These are phyloP conservation scores for Crenuchus spilurus DNA, from an alignment of 2,797 vertebrate species.

Conservation along the genomic window DNA sequence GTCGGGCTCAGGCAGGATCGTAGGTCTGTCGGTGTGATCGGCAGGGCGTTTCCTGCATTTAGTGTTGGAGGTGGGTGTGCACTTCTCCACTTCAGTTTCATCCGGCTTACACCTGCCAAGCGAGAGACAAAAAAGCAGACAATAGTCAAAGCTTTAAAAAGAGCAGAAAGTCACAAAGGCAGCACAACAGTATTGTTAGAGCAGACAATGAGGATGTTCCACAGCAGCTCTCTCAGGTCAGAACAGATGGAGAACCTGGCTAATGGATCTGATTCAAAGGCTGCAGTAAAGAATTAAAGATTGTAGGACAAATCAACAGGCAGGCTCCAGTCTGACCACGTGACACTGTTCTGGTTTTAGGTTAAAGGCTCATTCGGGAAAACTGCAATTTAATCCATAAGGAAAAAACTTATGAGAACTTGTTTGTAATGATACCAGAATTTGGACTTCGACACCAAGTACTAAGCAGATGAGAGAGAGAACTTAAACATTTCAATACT, in stretches of 20 bases:
- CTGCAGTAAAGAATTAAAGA: not conserved
- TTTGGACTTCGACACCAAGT: too few species aligned
- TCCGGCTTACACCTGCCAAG: slow-evolving; percentile 74
- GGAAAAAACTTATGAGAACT: too few species aligned
- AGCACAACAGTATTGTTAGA: not conserved
- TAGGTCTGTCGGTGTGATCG: not conserved
- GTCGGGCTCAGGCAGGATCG: slow-evolving; percentile 11
- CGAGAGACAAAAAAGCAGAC: not conserved
- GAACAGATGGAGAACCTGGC: not conserved
- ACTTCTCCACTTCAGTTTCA: slow-evolving; percentile 71
- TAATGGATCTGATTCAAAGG: not conserved
- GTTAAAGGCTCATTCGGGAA: not conserved
- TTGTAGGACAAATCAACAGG: not conserved
- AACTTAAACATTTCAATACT: too few species aligned
- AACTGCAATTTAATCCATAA: too few species aligned
- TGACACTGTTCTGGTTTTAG: not conserved
- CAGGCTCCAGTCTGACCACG: not conserved
- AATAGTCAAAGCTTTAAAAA: not conserved
- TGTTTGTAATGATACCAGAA: too few species aligned
- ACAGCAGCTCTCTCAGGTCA: not conserved
- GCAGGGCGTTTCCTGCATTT: slow-evolving; percentile 67
- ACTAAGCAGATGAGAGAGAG: too few species aligned
- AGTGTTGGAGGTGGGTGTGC: slow-evolving; percentile 75
- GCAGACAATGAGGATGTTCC: not conserved
- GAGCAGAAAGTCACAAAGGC: not conserved